Evolutionary conservation across 2,113 vertebrate species (phyloP).

Genomic region (Sialia sialis): DNA sequence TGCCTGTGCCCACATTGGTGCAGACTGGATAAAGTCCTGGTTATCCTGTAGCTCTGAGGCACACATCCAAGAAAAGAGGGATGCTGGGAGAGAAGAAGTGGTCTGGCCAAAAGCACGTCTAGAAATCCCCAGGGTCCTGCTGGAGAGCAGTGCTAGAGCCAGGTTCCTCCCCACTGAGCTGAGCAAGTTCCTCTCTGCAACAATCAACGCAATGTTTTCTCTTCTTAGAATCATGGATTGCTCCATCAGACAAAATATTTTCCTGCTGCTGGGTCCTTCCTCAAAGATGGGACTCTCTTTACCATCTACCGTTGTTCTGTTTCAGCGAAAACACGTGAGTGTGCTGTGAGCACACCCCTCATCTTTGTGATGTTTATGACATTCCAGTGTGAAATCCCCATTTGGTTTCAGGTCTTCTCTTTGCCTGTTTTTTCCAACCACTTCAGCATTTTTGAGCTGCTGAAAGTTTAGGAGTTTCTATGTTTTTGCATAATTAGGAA

Average conservation of each 20-base stretch:
- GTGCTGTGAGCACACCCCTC: not conserved
- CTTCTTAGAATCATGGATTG: not conserved
- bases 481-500: constrained; percentile 10
- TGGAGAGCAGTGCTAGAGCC: not conserved
- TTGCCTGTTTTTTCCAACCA: not conserved
- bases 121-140: not conserved
- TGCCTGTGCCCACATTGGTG: not conserved
- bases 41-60: not conserved
- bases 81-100: not conserved
- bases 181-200: not conserved
- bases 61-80: not conserved
- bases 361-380: not conserved
- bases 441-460: constrained; percentile 8
- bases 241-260: not conserved
- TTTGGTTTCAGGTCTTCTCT: not conserved
- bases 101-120: not conserved
- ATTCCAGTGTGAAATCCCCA: not conserved
- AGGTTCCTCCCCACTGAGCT: not conserved
- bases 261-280: not conserved
- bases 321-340: not conserved
- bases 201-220: not conserved
- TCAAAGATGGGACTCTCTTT: not conserved
- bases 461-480: not conserved
- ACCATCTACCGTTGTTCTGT: not conserved
- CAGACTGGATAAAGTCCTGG: not conserved